These are phyloP conservation scores for Rhinoderma darwinii DNA, from an alignment of 2,113 vertebrate genomes.

Conservation along the genomic window DNA sequence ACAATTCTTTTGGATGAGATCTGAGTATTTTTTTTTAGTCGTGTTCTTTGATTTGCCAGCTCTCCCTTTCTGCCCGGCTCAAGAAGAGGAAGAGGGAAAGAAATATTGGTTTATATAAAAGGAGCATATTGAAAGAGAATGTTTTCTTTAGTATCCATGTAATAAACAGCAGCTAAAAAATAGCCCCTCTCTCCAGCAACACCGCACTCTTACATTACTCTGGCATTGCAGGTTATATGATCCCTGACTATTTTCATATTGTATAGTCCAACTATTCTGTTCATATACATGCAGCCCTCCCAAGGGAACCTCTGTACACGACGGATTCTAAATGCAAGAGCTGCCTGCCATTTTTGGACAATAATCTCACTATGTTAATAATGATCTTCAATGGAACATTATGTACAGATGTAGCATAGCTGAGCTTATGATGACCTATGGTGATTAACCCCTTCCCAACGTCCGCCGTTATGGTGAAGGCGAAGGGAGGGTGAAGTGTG, in stretches of 20 bases:
- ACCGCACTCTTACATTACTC: background rate
- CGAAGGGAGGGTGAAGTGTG: too few species aligned
- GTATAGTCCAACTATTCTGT: conserved; percentile 33
- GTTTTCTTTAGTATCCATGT: conserved; percentile 25
- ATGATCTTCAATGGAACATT: background rate
- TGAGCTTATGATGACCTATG: background rate
- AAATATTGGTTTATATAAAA: conserved; percentile 7
- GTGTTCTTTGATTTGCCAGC: conserved; percentile 38
- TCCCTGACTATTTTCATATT: conserved; percentile 4
- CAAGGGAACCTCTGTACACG: background rate
- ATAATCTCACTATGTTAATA: conserved; percentile 1
- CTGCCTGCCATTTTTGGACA: background rate
- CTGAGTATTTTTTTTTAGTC: conserved; percentile 13
- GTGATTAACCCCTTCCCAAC: too few species aligned
- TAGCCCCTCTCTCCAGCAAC: conserved; percentile 12
- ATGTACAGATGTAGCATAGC: background rate
- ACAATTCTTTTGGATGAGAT: conserved; percentile 49
- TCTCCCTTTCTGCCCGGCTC: background rate
- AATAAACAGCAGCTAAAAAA: conserved; percentile 35
- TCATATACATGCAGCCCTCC: background rate
- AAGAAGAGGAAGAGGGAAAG: background rate
- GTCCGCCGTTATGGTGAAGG: too few species aligned
- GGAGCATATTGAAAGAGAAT: conserved; percentile 12
- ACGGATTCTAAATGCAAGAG: background rate
- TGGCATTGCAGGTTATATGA: conserved; percentile 7